Base-by-base conservation (phyloP, 2,888 invertebrate genomes). In the Polylopha cassiicola region DNA sequence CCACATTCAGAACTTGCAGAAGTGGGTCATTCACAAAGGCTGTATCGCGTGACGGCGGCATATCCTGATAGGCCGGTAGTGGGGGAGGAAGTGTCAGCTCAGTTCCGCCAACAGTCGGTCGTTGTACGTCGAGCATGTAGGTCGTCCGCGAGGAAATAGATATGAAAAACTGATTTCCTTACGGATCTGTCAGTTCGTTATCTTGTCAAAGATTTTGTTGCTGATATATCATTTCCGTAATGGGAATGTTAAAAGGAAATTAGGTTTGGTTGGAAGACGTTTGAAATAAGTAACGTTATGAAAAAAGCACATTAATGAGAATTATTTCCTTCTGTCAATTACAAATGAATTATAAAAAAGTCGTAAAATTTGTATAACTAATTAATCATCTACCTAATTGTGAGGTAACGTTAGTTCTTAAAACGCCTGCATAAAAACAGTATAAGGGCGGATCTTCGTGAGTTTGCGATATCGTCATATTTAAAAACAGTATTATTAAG, bases 121-220 rank as follows among this genome's bases (percentile, higher is more conserved):
- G 30, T 29, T 37, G 45, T 37, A 53, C 44, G 54, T 52, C 54
- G 31, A 46, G 39, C 51, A 55, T 54, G 55, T 64, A 59, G 65
- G 58, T 56, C 59, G 51, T 56, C 44, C 41, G 44, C 37, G 43
- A 24, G 42, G 43, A 48, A 55, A 49, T 58, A 38, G 13, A 8
- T 31, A 11, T 26, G 36, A 26, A 36, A 41, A 34, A 21, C 34
- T 34, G 29, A 41, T 41, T 41, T 41, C 36, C 41, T 20, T 2
- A n/a, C 20, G 33, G 29, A 29, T 23, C n/a, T n/a, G 29, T 29
- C 30, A 4, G 33, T 23, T 5, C 13, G 27, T 27, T 28, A 28
- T 31, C 9, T 36, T 23, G 3, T 21, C 24, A 11, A 20, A 18
- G 28, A 23, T 20, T 26, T 26, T 26, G 22, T 16, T 23, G 34